Percentiles rank a stretch among this genome's conserved stretches.
These are phyloP conservation scores for Nymphicus hollandicus DNA, from an alignment of 2,113 vertebrate species.

Conservation along the genomic window DNA sequence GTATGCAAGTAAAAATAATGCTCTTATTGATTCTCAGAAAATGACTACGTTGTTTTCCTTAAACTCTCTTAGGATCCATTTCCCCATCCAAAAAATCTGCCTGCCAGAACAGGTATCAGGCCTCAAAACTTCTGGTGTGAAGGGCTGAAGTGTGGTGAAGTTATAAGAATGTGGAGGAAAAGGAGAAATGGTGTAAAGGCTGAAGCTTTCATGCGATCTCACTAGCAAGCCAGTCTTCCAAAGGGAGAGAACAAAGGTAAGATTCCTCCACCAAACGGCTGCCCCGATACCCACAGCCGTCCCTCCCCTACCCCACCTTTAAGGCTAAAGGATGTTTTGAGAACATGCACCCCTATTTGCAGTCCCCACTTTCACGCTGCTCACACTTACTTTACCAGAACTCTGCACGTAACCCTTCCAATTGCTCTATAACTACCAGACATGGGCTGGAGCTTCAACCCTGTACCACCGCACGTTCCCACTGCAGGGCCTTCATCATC, in stretches of 20 bases:
- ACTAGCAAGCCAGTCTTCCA: slow-evolving; percentile 44
- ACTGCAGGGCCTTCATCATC: slow-evolving; percentile 67
- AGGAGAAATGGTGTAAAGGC: slow-evolving; percentile 3
- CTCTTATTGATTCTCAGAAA: not conserved
- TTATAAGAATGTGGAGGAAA: not conserved
- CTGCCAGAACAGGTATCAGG: fast-evolving
- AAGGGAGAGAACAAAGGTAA: slow-evolving; percentile 39
- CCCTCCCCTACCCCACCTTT: not conserved
- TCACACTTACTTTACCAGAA: slow-evolving; percentile 68
- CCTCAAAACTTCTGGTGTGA: slow-evolving; percentile 1
- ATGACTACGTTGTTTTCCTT: not conserved
- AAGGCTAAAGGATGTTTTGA: not conserved
- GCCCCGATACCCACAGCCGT: not conserved
- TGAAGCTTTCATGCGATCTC: slow-evolving; percentile 59
- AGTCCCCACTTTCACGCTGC: not conserved
- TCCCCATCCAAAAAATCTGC: not conserved
- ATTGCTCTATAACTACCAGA: slow-evolving; percentile 68
- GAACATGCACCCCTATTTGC: slow-evolving; percentile 42
- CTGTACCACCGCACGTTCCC: slow-evolving; percentile 59
- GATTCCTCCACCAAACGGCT: slow-evolving; percentile 16
- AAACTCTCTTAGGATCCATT: not conserved
- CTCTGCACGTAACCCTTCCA: slow-evolving; percentile 66
- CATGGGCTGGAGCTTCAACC: slow-evolving; percentile 67
- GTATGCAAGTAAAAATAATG: not conserved
- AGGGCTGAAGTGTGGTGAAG: slow-evolving; percentile 2